Evolutionary conservation across 92 coral and sea anemone species (phyloP).

Genomic region (Palythoa caribaeorum): DNA sequence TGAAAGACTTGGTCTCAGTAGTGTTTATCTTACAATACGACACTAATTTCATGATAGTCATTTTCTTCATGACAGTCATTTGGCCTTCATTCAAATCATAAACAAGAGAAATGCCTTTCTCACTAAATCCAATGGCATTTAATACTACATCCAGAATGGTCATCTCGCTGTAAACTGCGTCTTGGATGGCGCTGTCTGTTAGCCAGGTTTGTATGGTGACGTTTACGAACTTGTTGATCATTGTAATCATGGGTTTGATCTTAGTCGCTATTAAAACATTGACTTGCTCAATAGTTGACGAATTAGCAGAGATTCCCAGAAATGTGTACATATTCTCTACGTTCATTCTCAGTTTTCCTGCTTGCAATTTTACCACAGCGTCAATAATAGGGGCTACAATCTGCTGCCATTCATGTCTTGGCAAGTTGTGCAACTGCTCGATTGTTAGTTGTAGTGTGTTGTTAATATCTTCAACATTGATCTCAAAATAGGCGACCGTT

Average conservation of each 20-base stretch:
- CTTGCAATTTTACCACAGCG: slow-evolving; percentile 52
- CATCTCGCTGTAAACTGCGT: no score
- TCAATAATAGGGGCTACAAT: slow-evolving; percentile 49
- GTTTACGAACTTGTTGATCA: no score
- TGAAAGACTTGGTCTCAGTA: no score
- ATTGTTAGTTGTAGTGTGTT: slow-evolving; percentile 43
- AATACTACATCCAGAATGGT: no score
- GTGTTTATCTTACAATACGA: no score
- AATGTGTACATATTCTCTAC: slow-evolving; percentile 39
- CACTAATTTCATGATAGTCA: no score
- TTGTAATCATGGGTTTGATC: slow-evolving; percentile 14
- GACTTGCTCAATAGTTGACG: slow-evolving; percentile 57
- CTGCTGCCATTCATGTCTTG: slow-evolving; percentile 66
- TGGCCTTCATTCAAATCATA: slow-evolving; percentile 20
- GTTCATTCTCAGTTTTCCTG: slow-evolving; percentile 55
- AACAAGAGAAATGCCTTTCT: not conserved
- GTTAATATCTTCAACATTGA: slow-evolving; percentile 46
- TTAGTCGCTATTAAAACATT: slow-evolving; percentile 42
- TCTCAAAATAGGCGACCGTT: slow-evolving; percentile 53
- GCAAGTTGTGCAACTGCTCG: slow-evolving; percentile 50
- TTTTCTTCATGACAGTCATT: slow-evolving; percentile 9
- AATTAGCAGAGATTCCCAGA: slow-evolving; percentile 44
- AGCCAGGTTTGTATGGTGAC: no score
- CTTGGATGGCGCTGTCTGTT: no score
- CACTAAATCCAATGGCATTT: no score